Conservation (phyloP, 2,113 vertebrate genomes). For the Micromys minutus region DNA sequence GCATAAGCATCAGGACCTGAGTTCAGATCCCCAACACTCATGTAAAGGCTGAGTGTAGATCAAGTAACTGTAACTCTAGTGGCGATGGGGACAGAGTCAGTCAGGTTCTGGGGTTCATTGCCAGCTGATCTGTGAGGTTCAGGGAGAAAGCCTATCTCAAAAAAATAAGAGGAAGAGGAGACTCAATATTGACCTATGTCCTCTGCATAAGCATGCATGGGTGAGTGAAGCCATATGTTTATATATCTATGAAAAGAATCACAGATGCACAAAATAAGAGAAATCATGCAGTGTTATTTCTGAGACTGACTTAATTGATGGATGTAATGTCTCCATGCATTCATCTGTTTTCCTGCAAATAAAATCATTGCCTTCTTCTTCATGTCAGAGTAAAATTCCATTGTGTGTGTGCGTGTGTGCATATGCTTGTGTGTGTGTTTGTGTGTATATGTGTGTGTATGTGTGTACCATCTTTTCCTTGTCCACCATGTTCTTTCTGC, state of each 20-base stretch:
- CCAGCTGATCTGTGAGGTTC: not conserved
- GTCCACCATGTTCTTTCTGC: not conserved
- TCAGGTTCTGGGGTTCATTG: too few species aligned
- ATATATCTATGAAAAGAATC: not conserved
- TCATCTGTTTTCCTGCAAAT: not conserved
- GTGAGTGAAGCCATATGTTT: not conserved
- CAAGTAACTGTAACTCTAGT: not conserved
- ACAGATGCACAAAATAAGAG: not conserved
- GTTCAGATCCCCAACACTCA: not conserved
- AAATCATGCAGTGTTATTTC: not conserved
- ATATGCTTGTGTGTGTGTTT: too few species aligned
- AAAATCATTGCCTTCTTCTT: not conserved
- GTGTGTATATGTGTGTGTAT: too few species aligned
- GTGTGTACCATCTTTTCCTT: not conserved
- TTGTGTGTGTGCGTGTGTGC: not conserved
- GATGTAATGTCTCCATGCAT: not conserved
- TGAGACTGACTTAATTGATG: not conserved
- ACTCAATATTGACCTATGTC: not conserved
- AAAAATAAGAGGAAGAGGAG: not conserved
- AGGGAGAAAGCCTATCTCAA: not conserved
- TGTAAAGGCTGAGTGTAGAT: not conserved
- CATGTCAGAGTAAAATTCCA: not conserved
- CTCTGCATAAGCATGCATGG: not conserved
- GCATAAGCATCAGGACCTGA: not conserved
- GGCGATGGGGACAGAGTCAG: not conserved